Base-by-base conservation (phyloP, 1,140 invertebrate species). In the Drepana arcuata region DNA sequence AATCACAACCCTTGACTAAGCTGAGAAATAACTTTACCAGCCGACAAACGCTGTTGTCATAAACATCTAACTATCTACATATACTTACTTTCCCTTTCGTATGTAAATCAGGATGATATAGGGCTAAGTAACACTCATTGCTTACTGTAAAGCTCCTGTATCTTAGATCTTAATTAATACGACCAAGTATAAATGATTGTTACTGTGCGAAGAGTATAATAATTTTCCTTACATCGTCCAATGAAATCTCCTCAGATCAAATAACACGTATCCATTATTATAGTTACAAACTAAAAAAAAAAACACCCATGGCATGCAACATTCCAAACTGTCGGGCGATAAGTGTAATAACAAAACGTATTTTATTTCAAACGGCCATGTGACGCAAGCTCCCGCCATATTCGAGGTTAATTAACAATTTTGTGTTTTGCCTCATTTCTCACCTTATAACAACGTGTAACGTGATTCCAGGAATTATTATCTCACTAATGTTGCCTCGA, bases 401-500 rank as follows among this genome's bases (percentile, higher is more conserved):
- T n/a, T n/a, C n/a, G n/a, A n/a, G n/a, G n/a, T n/a, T n/a, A 77
- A 73, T 72, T 71, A 73, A 51, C 48, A 60, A 62, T 60, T 65
- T 58, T 46, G 34, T 51, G 56, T 60, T 58, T 48, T n/a, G n/a
- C n/a, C 36, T 32, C 60, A 58, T 60, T 56, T n/a, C 56, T 61
- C 60, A 67, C 63, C 58, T 63, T 53, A 38, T 54, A 49, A 48
- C 37, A 34, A 24, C 23, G 32, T 57, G 67, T 68, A 64, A 66
- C 56, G 43, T 61, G 51, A 66, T 77, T 69, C 69, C 51, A 54
- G 45, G 69, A 69, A 77, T 64, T 61, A 61, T 71, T 64, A 68
- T 63, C 62, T 66, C 38, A 55, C 52, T 71, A 71, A 65, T 63
- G 65, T 58, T 48, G 41, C 48, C 49, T 51, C 51, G 37, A 55